These are phyloP conservation scores for Macrophya annulata DNA, from an alignment of 2,888 invertebrate genomes.

Conservation along the genomic window DNA sequence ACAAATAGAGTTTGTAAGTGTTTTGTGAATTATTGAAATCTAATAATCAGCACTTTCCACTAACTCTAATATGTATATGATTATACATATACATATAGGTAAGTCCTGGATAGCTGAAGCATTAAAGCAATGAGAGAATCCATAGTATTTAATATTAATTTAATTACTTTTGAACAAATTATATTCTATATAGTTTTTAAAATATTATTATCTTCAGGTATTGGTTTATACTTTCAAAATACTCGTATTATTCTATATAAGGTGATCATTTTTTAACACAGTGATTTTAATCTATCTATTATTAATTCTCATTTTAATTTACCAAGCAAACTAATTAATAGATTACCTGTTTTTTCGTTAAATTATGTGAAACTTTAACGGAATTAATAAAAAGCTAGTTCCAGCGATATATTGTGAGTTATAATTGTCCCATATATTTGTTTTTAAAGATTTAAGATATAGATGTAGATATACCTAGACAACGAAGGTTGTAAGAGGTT, in stretches of 20 bases:
- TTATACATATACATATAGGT: no score
- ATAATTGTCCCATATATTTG: background rate
- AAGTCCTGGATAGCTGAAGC: conserved; percentile 13
- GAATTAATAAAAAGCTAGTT: conserved; percentile 5
- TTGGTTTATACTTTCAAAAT: background rate
- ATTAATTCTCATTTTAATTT: background rate
- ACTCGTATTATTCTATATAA: background rate
- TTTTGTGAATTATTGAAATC: background rate
- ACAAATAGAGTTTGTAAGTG: background rate
- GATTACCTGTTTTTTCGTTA: background rate
- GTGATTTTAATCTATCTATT: background rate
- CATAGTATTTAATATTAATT: background rate
- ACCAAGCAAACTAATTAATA: background rate
- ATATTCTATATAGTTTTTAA: background rate
- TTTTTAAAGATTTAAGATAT: background rate
- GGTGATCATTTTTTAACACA: background rate
- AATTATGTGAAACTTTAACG: background rate
- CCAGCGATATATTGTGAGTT: background rate
- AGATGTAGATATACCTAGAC: background rate
- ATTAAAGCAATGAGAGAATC: background rate
- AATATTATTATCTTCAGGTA: background rate
- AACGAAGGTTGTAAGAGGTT: background rate
- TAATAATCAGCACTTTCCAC: background rate
- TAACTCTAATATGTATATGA: no score
- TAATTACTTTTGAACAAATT: background rate